Evolutionary conservation across 2,113 vertebrate genomes (phyloP), one percentile per base, ranked within the genome.

Genomic region (Bombycilla garrulus): DNA sequence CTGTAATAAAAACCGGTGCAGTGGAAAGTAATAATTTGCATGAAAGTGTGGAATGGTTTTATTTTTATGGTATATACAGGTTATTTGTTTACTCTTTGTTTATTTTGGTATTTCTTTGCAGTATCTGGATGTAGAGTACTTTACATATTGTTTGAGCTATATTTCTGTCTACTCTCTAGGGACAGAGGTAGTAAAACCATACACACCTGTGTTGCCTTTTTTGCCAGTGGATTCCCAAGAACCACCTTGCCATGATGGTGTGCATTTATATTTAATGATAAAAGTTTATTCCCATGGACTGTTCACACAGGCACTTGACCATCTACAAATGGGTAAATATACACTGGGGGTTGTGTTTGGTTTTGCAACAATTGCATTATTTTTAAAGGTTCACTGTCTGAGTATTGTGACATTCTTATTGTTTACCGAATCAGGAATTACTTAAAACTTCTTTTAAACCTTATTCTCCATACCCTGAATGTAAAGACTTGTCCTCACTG

Each of bases 251-350:
- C 72, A 44, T 91, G 94, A 57, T 72, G 94, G 77, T 76, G 96
- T 97, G 25, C 96, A 97, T 86, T 93, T 99, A 92, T 98, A 98
- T 97, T 98, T 99, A 96, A 99, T 99, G 98, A 98, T 99, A 95
- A 99, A 99, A 97, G 97, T 99, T 74, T 99, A 99, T 95, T 97
- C 98, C 69, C 94, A 95, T 88, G 99, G 99, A 86, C 94, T 98
- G 15, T 97, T 99, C 78, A 99, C 98, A 40, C 98, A 98, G 53
- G 96, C 99, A 36, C 98, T 99, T 88, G 96, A 98, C 97, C 95
- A 40, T 72, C 96, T 99, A 73, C 96, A 97, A 50, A 97, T 98
- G n/a, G 99, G 99, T 99, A 94, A 98, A 96, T 94, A 61, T 79
- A 45, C 47, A 5, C 4, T 58, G 29, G 9, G 12, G 3, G 0